Conservation (phyloP, 92 coral and sea anemone species). For the Meandrina meandrites region DNA sequence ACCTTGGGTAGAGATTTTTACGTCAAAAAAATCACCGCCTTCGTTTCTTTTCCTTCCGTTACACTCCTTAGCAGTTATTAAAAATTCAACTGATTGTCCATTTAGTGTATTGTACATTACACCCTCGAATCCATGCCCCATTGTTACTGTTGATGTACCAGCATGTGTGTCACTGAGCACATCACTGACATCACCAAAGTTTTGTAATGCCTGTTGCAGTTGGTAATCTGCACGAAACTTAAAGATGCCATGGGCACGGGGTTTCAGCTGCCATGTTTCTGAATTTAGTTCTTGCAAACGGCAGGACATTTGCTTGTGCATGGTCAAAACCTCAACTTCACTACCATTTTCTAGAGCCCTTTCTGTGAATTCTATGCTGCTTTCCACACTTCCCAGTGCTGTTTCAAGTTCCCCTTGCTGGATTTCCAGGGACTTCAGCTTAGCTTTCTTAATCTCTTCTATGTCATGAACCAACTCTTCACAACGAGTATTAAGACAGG, state of each 20-base stretch:
- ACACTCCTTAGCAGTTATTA: conserved; percentile 6
- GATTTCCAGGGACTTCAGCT: conserved; percentile 37
- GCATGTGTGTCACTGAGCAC: conserved; percentile 10
- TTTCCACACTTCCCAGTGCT: conserved; percentile 40
- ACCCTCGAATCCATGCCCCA: conserved; percentile 38
- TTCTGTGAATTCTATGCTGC: conserved; percentile 54
- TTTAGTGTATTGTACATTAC: conserved; percentile 43
- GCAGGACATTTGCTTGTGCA: conserved; percentile 46
- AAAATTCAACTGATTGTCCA: conserved; percentile 30
- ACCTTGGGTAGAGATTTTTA: background rate
- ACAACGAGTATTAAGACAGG: conserved; percentile 13
- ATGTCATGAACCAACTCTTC: conserved; percentile 21
- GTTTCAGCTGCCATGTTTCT: conserved; percentile 19
- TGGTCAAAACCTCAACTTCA: conserved; percentile 47
- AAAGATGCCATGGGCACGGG: background rate
- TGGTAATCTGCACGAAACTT: background rate
- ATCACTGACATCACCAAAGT: background rate
- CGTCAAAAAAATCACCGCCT: conserved; percentile 16
- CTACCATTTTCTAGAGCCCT: conserved; percentile 48
- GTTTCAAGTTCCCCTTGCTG: conserved; percentile 48
- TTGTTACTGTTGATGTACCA: conserved; percentile 28
- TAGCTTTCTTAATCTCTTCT: background rate
- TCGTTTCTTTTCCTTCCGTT: background rate
- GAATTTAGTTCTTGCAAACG: conserved; percentile 42
- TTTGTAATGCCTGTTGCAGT: background rate